phyloP scores from a whole-genome alignment of 2,888 invertebrate species.

The Lacanobia wlatinum region DNA sequence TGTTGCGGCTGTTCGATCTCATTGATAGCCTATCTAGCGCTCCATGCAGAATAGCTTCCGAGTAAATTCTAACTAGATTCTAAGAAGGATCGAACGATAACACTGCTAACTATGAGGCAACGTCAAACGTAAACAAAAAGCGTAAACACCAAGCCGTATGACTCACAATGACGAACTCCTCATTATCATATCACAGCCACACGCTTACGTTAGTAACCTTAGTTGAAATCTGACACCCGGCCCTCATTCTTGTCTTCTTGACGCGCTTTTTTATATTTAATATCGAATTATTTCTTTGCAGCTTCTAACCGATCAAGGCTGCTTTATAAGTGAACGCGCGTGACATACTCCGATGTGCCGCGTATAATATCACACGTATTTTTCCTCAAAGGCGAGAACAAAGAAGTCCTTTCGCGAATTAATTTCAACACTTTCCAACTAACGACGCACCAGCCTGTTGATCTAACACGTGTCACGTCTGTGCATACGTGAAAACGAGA shows the following conservation, averaged over 20 bases:
- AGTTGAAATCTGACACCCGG: constrained; percentile 85
- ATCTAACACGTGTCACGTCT: constrained; percentile 83
- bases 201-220: constrained; percentile 79
- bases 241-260: constrained; percentile 79
- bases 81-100: constrained; percentile 75
- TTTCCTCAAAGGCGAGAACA: constrained; percentile 86
- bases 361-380: constrained; percentile 80
- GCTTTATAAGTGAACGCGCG: constrained; percentile 78
- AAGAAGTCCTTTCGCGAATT: constrained; percentile 82
- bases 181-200: constrained; percentile 88
- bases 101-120: constrained; percentile 73
- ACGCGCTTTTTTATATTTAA: constrained; percentile 68
- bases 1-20: constrained; percentile 64
- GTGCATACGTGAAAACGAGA: constrained; percentile 84
- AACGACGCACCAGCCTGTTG: constrained; percentile 86
- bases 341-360: constrained; percentile 77
- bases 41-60: constrained; percentile 80
- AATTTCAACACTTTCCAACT: constrained; percentile 77
- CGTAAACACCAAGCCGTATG: constrained; percentile 87
- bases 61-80: constrained; percentile 77
- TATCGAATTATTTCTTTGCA: constrained; percentile 69
- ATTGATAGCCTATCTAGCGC: constrained; percentile 73
- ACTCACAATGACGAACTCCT: constrained; percentile 89
- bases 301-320: constrained; percentile 77
- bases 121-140: constrained; percentile 86